Percentiles rank a stretch among this genome's conserved stretches.
These are phyloP conservation scores for Brachyopa scutellaris DNA, from an alignment of 2,888 invertebrate species.

Conservation along the genomic window DNA sequence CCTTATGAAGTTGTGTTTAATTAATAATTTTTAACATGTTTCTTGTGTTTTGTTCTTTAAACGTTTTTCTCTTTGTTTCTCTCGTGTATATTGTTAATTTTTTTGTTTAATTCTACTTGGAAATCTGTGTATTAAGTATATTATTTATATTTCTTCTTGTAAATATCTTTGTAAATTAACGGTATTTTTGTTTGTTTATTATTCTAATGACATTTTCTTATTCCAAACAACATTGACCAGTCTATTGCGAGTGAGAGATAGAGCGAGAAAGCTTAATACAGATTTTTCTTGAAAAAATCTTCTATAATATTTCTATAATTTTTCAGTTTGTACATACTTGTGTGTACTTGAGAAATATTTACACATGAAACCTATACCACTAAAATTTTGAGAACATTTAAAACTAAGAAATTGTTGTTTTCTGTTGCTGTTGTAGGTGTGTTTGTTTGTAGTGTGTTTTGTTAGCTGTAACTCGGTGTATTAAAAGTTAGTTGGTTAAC, in stretches of 20 bases:
- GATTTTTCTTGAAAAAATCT: constrained; percentile 30
- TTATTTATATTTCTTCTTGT: constrained; percentile 34
- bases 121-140: constrained; percentile 51
- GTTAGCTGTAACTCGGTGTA: constrained; percentile 15
- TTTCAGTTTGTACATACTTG: constrained; percentile 58
- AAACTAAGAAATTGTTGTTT: constrained; percentile 22
- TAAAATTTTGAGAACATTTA: constrained; percentile 38
- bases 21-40: constrained; percentile 43
- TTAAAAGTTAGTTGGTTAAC: constrained; percentile 7
- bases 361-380: constrained; percentile 66
- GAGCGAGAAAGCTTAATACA: constrained; percentile 37
- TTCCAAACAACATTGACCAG: constrained; percentile 56
- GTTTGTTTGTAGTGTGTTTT: constrained; percentile 1
- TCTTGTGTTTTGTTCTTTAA: constrained; percentile 23
- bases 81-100: constrained; percentile 38
- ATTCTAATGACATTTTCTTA: constrained; percentile 32
- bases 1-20: constrained; percentile 38
- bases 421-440: constrained; percentile 23
- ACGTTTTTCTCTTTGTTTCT: constrained; percentile 33
- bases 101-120: constrained; percentile 41
- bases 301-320: no score
- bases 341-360: constrained; percentile 62
- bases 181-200: constrained; percentile 17
- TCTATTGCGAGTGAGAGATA: constrained; percentile 62
- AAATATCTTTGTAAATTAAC: constrained; percentile 65